Conservation (phyloP, 2,888 invertebrate genomes). For the Cerceris rybyensis region DNA sequence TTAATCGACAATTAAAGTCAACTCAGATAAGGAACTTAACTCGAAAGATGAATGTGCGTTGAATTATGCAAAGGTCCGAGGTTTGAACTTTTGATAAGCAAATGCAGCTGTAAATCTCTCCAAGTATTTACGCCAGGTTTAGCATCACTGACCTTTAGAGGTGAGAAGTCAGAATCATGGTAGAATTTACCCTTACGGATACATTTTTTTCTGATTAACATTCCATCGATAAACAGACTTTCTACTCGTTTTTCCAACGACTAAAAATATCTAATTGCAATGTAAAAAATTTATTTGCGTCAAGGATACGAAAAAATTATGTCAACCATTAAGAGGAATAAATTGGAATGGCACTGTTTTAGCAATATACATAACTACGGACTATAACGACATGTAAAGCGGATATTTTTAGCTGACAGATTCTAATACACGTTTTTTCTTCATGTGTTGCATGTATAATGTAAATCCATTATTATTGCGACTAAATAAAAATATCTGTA, state of each 20-base stretch:
- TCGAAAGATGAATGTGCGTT: conserved; percentile 68
- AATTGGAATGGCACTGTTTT: background rate
- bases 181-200: background rate
- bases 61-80: conserved; percentile 71
- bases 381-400: background rate
- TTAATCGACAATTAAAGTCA: conserved; percentile 44
- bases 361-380: background rate
- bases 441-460: background rate
- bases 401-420: background rate
- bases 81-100: conserved; percentile 77
- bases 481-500: too few species aligned
- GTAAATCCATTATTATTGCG: too few species aligned
- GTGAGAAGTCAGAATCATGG: conserved; percentile 41
- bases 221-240: background rate
- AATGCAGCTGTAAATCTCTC: conserved; percentile 57
- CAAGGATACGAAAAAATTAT: conserved; percentile 4
- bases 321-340: background rate
- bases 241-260: background rate
- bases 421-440: background rate
- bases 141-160: conserved; percentile 70
- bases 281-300: conserved; percentile 26
- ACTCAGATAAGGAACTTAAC: conserved; percentile 20
- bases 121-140: conserved; percentile 60
- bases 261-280: background rate
- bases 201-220: background rate